These are phyloP conservation scores for Miichthys miiuy DNA, from an alignment of 2,797 vertebrate species.

Conservation along the genomic window DNA sequence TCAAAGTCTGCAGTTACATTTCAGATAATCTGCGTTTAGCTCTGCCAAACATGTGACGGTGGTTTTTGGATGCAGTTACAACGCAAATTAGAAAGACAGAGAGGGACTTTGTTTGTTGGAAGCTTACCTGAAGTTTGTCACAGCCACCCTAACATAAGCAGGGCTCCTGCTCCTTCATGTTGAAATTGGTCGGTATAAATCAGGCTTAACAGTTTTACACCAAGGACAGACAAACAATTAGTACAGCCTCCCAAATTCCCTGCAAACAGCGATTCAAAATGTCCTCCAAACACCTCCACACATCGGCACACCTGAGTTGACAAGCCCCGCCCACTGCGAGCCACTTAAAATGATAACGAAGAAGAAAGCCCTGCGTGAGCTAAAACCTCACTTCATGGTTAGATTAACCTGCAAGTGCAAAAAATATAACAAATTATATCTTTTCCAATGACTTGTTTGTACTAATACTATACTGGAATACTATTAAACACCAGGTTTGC, in stretches of 20 bases:
- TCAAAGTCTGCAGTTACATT: not conserved
- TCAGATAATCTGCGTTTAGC: not conserved
- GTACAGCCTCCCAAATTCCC: too few species aligned
- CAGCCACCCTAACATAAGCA: not conserved
- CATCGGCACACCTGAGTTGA: not conserved
- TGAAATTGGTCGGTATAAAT: not conserved
- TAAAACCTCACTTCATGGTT: not conserved
- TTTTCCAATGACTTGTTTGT: not conserved
- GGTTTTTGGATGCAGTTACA: not conserved
- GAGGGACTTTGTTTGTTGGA: too few species aligned
- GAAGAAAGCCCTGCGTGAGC: too few species aligned
- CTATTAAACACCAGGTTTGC: too few species aligned
- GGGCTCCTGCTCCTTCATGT: not conserved
- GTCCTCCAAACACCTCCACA: rapidly evolving
- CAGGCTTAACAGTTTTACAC: not conserved
- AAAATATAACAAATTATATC: too few species aligned
- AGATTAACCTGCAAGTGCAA: not conserved
- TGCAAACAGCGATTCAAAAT: not conserved
- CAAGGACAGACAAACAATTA: too few species aligned
- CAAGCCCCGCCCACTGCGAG: conserved; percentile 33
- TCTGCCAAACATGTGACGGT: too few species aligned
- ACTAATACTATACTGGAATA: not conserved
- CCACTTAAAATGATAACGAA: not conserved
- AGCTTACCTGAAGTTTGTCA: conserved; percentile 9
- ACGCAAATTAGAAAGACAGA: not conserved